These are phyloP conservation scores for Dicranocentrus wangi DNA, from an alignment of 2,888 invertebrate species.

Conservation along the genomic window DNA sequence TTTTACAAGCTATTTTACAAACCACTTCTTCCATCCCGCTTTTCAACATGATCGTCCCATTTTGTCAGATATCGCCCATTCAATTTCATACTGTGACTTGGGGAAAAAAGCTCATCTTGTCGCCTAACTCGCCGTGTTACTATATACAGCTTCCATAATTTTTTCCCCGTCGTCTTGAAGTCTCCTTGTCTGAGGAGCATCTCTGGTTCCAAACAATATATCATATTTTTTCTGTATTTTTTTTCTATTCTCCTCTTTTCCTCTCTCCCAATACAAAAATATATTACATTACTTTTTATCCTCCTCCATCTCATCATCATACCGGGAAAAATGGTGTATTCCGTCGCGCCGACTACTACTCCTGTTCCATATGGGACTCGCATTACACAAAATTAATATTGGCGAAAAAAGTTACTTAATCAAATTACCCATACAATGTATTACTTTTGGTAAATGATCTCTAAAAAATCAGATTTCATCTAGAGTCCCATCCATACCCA, in stretches of 20 bases:
- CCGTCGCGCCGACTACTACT: background rate
- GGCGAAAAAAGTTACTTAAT: slow-evolving; percentile 13
- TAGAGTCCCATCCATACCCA: background rate
- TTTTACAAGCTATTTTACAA: background rate
- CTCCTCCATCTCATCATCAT: slow-evolving; percentile 2
- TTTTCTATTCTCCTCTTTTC: background rate
- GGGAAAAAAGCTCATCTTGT: background rate
- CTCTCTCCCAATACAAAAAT: background rate
- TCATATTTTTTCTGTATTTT: slow-evolving; percentile 7
- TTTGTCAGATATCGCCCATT: slow-evolving; percentile 33
- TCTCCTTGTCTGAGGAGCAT: background rate
- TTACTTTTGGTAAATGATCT: slow-evolving; percentile 43
- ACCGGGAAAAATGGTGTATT: background rate
- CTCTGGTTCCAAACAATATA: slow-evolving; percentile 17
- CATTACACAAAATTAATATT: slow-evolving; percentile 16
- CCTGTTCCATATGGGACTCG: background rate
- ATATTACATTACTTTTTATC: background rate
- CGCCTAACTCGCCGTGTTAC: too few species aligned
- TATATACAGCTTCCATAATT: background rate
- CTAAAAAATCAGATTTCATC: slow-evolving; percentile 24
- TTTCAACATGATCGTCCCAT: slow-evolving; percentile 7
- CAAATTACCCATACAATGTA: slow-evolving; percentile 21
- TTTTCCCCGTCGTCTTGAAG: background rate
- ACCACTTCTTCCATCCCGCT: background rate
- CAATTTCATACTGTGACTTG: slow-evolving; percentile 37